phyloP scores from a whole-genome alignment of 2,888 invertebrate species.

The Chrysolina americana region DNA sequence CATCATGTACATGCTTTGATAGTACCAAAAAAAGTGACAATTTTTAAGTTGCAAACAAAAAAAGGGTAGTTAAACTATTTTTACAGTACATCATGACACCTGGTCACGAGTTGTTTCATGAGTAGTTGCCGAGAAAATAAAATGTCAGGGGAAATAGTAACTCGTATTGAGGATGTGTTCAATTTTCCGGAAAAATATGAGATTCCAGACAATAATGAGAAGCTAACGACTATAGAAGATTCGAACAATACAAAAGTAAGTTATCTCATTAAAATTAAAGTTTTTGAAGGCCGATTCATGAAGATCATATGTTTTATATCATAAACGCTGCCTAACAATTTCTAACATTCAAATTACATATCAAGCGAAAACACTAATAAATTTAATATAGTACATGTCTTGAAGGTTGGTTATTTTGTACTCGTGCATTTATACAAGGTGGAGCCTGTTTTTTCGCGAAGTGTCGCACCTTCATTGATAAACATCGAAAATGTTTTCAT shows the following conservation, averaged over 20 bases:
- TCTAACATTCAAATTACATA: no score
- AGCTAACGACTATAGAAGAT: conserved; percentile 8
- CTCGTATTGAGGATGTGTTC: conserved; percentile 55
- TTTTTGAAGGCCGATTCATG: background rate
- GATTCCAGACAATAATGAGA: conserved; percentile 30
- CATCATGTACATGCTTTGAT: background rate
- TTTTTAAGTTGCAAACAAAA: background rate
- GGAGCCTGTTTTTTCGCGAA: no score
- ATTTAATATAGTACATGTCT: no score
- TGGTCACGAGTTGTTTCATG: background rate
- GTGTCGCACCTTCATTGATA: no score
- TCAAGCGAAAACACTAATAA: no score
- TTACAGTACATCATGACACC: background rate
- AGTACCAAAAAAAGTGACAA: background rate
- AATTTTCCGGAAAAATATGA: conserved; percentile 27
- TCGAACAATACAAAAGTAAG: conserved; percentile 5
- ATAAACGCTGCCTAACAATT: background rate
- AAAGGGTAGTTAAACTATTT: background rate
- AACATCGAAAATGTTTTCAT: no score
- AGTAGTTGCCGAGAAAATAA: background rate
- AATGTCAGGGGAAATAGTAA: conserved; percentile 58
- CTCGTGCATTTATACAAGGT: no score
- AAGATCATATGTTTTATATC: background rate
- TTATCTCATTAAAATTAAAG: background rate
- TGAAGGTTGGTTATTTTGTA: no score